A percentile compares a stretch with the other conserved stretches of the same genome.
phyloP scores from a whole-genome alignment of 2,113 vertebrate genomes.

The Ptilorrhoa leucosticta region DNA sequence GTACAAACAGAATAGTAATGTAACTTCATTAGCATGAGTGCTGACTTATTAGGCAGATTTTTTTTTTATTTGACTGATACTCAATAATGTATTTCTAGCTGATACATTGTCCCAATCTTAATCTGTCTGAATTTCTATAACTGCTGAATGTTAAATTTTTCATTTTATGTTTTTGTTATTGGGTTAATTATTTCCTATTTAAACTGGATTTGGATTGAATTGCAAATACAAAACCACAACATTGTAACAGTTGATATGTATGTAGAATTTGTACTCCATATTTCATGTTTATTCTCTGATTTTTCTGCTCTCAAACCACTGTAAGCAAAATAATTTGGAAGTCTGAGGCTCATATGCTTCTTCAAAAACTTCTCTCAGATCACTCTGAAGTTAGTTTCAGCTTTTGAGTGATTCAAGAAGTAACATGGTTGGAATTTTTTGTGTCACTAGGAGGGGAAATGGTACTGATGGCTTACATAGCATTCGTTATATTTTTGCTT shows the following conservation, averaged over 20 bases:
- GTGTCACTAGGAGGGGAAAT: background rate
- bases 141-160: constrained; percentile 50
- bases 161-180: constrained; percentile 49
- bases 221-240: constrained; percentile 37
- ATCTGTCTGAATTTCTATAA: constrained; percentile 55
- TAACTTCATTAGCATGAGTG: constrained; percentile 9
- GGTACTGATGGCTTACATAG: background rate
- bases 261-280: constrained; percentile 67
- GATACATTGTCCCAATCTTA: constrained; percentile 44
- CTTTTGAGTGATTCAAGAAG: background rate
- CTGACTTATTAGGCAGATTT: background rate
- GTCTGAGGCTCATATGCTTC: background rate
- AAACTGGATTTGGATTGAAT: constrained; percentile 38
- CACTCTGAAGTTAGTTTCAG: background rate
- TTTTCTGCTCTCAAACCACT: constrained; percentile 77
- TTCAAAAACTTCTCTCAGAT: background rate
- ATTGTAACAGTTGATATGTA: constrained; percentile 71
- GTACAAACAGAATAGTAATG: constrained; percentile 57
- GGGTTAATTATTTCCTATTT: constrained; percentile 39
- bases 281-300: constrained; percentile 58
- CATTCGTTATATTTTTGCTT: background rate
- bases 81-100: constrained; percentile 25
- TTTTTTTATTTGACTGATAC: background rate
- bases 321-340: constrained; percentile 72
- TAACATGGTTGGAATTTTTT: background rate